Evolutionary conservation across 37 sponge, comb jelly and placozoan genomes (phyloP).

Genomic region (Ianthella basta): DNA sequence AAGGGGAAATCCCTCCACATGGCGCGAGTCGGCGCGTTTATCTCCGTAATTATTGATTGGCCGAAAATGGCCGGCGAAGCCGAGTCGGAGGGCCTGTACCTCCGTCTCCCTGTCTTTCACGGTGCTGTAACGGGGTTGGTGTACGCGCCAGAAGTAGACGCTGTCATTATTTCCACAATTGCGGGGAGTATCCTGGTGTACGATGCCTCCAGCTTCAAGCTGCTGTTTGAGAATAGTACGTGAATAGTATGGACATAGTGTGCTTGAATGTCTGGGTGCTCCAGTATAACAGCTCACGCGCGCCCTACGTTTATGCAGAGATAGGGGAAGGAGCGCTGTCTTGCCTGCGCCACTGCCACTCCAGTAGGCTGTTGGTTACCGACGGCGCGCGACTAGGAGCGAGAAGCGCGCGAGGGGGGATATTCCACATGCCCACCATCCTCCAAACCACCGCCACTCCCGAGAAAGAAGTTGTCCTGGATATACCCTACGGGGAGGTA

Average conservation of each 20-base stretch:
- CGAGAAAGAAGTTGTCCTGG: conserved; percentile 37
- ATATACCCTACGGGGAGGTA: conserved; percentile 41
- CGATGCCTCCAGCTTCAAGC: neutral
- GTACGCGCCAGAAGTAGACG: neutral
- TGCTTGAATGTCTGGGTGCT: neutral
- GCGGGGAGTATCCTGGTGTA: neutral
- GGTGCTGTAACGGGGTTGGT: neutral
- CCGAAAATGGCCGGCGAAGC: neutral
- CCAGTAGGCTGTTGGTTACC: conserved; percentile 51
- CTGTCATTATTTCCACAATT: neutral
- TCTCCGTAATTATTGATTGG: neutral
- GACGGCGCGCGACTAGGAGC: conserved; percentile 38
- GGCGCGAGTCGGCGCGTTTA: too few species aligned
- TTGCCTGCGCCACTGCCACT: conserved; percentile 5
- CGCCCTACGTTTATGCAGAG: neutral
- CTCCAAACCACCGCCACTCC: conserved; percentile 38
- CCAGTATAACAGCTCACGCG: neutral
- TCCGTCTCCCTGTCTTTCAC: neutral
- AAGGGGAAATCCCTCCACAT: conserved; percentile 1
- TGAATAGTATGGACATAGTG: neutral
- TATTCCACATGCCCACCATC: conserved; percentile 40
- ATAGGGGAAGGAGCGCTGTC: neutral
- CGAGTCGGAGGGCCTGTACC: neutral
- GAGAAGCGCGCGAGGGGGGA: conserved; percentile 24
- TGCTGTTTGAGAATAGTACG: neutral